A percentile compares a stretch with the other conserved stretches of the same genome.
phyloP scores from a whole-genome alignment of 2,888 invertebrate species.

The Lucinisca nassula region DNA sequence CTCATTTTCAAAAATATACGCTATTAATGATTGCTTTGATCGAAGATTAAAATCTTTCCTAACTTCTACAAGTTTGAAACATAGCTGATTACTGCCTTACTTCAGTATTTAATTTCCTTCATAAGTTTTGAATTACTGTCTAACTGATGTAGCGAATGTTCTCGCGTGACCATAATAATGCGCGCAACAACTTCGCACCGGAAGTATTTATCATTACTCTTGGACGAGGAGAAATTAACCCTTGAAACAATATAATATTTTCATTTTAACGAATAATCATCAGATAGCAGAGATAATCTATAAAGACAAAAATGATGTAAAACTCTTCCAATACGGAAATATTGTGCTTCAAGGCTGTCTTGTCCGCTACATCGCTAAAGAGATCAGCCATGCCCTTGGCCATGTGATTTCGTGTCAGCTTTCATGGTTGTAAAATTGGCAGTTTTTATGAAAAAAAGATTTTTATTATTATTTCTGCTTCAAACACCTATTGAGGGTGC shows the following conservation, averaged over 20 bases:
- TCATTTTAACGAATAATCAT: conserved; percentile 14
- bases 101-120: neutral
- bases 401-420: no score
- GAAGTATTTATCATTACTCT: neutral
- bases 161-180: neutral
- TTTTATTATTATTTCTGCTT: no score
- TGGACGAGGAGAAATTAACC: conserved; percentile 5
- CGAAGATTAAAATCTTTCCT: neutral
- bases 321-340: conserved; percentile 2
- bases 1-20: neutral
- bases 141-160: neutral
- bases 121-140: conserved; percentile 16
- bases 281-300: neutral
- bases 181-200: neutral
- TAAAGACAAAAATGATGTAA: conserved; percentile 14
- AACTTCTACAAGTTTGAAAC: neutral
- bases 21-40: neutral
- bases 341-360: neutral
- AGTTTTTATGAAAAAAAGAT: no score
- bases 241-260: conserved; percentile 15
- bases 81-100: neutral
- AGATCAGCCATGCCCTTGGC: no score
- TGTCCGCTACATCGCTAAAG: neutral
- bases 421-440: neutral
- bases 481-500: no score